Evolutionary conservation across 2,888 invertebrate species (phyloP), one percentile per base, ranked within the genome.

Genomic region (Anarsia innoxiella): DNA sequence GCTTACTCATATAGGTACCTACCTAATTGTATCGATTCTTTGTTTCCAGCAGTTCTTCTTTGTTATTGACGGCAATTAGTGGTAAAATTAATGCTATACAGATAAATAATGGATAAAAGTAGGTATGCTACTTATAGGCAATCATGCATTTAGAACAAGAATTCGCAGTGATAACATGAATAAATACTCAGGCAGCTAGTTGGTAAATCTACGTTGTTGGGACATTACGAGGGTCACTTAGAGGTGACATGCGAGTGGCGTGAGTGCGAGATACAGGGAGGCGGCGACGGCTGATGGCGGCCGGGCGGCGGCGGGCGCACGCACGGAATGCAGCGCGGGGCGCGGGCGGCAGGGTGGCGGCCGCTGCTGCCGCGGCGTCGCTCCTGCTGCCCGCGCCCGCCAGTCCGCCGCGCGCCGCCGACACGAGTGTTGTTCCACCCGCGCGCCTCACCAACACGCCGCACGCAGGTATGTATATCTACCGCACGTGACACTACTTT

Each of bases 391-490:
- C 61, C 62, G 49, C 53, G 51, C 53, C 60, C 63, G 57, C 60
- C 54, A 78, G 78, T 78, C 67, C 58, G 78, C 78, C 80, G 83
- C 82, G 82, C 80, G 82, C 78, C 79, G 64, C 71, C 75, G 78
- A 68, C 71, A 65, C 73, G 80, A 75, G 65, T 67, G 73, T 59
- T 69, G 71, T 70, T 59, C 70, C 62, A 67, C 61, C 54, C 55
- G 64, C 66, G 74, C 65, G 61, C 42, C 49, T 48, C 56, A 54
- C 46, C 59, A 50, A 60, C 51, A 59, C 63, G 53, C 54, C 66
- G 50, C 61, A 59, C 66, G 56, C 73, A 79, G 80, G 82, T 82
- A 79, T 53, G 83, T 80, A 73, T 60, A 27, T 27, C 52, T 44
- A 45, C 43, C 43, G 44, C 72, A 72, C 62, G 61, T 70, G 68